Base-by-base conservation (phyloP, 2,888 invertebrate genomes). In the Temnothorax ravouxi region DNA sequence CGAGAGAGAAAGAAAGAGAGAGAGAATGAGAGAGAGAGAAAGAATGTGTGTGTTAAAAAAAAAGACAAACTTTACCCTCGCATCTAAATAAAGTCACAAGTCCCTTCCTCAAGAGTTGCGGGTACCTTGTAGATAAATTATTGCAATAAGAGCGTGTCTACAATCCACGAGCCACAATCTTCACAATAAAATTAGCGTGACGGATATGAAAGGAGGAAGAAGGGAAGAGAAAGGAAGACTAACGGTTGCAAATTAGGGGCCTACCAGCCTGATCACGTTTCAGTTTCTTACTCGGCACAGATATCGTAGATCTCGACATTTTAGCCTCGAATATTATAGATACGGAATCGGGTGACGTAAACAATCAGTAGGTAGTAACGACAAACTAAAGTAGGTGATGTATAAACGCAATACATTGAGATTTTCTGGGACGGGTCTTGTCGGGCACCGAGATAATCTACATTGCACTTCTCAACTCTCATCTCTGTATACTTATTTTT, bases 131-230 rank as follows among this genome's bases (percentile, higher is more conserved):
- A 85, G 77, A 44, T 83, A 87, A 67, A 83, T 71, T 79, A 85
- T 84, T 84, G 89, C 89, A 89, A 89, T 89, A 89, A 88, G 76
- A 76, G 89, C 88, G 88, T 84, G 81, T 81, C 86, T 83, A 80
- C 79, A 80, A 64, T 76, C 62, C 75, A 75, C 62, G 62, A 52
- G 25, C 25, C 80, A 72, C 62, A 72, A 88, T 85, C 84, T 87
- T 72, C 64, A 87, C 86, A 84, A 89, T 86, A 88, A 86, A 59
- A 13, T 64, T 44, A 75, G 25, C 21, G 61, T 84, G 75, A 54
- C n/a, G 15, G 61, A 25, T 67, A 82, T 61, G 62, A 81, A 59
- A 18, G 47, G 15, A 21, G 38, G 44, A 5, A 21, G 13, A 1
- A 29, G 29, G 25, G 15, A 15, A 21, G 21, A 1, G 8, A 4